These are phyloP conservation scores for Eutolmus rufibarbis DNA, from an alignment of 2,888 invertebrate genomes.

Conservation along the genomic window DNA sequence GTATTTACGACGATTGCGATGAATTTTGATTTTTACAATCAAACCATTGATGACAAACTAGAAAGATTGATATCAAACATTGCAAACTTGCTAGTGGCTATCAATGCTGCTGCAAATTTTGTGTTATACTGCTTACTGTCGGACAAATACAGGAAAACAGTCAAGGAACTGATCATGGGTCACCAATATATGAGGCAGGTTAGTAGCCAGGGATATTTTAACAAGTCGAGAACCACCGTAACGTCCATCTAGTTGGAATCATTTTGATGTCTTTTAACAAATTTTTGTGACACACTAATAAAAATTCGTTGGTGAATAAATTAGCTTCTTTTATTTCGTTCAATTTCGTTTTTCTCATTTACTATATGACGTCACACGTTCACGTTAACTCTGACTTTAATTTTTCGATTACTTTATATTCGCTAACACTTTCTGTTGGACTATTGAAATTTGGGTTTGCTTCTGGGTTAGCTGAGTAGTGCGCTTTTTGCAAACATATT, in stretches of 20 bases:
- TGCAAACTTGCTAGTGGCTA: slow-evolving; percentile 73
- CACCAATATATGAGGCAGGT: slow-evolving; percentile 48
- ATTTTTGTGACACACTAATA: neutral
- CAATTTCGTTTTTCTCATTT: neutral
- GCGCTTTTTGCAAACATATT: neutral
- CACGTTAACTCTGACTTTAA: neutral
- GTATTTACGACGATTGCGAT: slow-evolving; percentile 56
- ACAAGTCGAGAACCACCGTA: neutral
- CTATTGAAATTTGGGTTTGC: neutral
- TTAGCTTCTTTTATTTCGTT: neutral
- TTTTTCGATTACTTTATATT: neutral
- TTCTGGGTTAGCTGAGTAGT: neutral
- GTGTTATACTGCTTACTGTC: slow-evolving; percentile 79
- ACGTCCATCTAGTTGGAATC: slow-evolving; percentile 6
- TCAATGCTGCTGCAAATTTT: slow-evolving; percentile 81
- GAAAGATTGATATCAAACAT: slow-evolving; percentile 68
- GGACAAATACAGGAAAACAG: slow-evolving; percentile 74
- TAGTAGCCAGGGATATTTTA: slow-evolving; percentile 19
- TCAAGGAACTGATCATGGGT: slow-evolving; percentile 59
- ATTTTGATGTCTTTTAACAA: neutral
- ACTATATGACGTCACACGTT: neutral
- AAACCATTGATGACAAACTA: slow-evolving; percentile 44
- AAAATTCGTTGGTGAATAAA: neutral
- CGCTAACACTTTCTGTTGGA: neutral
- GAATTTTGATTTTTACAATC: neutral